Evolutionary conservation across 2,797 vertebrate genomes (phyloP).

Genomic region (Pseudochirops cupreus): DNA sequence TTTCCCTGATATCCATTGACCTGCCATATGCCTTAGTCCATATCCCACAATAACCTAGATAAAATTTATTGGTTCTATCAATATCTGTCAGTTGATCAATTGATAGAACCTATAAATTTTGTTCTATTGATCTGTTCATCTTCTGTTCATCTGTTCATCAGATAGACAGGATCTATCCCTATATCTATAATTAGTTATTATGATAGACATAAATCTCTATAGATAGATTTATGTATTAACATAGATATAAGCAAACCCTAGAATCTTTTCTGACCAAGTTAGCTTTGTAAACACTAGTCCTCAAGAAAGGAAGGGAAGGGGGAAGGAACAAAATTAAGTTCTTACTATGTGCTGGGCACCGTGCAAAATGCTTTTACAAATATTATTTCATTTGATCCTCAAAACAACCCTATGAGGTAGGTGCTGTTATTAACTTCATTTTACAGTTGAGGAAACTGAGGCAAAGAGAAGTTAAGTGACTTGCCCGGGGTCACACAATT

Average conservation of each 20-base stretch:
- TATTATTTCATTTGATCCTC: background rate
- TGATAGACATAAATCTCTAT: background rate
- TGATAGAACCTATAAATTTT: no score
- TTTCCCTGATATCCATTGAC: background rate
- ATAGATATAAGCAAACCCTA: background rate
- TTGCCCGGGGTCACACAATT: background rate
- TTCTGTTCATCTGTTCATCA: no score
- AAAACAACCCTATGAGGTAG: background rate
- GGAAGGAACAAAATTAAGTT: background rate
- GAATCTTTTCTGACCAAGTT: background rate
- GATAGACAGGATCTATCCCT: background rate
- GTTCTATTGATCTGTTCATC: no score
- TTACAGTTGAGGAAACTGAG: background rate
- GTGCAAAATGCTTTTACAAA: background rate
- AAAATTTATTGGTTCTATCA: background rate
- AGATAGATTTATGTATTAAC: no score
- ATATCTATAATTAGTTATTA: background rate
- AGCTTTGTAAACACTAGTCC: background rate
- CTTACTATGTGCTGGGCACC: background rate
- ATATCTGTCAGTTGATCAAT: background rate
- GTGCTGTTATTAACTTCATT: background rate
- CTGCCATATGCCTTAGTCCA: background rate
- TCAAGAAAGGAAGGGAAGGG: background rate
- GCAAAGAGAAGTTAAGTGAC: background rate
- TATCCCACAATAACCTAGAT: background rate